phyloP scores from a whole-genome alignment of 2,797 vertebrate species.

The Myotis daubentonii region DNA sequence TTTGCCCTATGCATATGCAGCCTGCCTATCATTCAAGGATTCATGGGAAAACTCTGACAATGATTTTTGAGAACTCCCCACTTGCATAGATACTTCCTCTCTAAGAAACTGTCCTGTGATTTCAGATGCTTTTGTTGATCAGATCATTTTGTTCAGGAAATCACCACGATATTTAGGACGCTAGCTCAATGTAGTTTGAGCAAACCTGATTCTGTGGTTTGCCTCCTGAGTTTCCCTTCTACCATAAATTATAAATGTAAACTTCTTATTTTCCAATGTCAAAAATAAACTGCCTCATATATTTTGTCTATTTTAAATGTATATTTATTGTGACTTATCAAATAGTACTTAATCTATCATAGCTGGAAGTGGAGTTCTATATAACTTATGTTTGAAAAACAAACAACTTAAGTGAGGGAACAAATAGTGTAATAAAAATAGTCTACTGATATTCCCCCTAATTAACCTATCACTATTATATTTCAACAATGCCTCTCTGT shows the following conservation, averaged over 20 bases:
- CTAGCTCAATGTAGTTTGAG: background rate
- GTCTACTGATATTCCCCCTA: background rate
- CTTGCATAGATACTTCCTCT: background rate
- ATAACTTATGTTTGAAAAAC: slow-evolving; percentile 1
- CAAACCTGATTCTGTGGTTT: background rate
- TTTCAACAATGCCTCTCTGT: background rate
- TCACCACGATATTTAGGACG: background rate
- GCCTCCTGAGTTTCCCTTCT: background rate
- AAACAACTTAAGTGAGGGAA: background rate
- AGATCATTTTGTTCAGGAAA: background rate
- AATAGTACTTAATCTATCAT: background rate
- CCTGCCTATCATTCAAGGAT: background rate
- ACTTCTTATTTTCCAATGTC: background rate
- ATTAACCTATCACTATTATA: background rate
- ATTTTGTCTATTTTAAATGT: background rate
- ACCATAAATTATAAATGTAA: background rate
- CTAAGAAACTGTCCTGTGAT: background rate
- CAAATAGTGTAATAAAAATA: background rate
- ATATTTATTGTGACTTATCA: background rate
- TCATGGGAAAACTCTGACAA: background rate
- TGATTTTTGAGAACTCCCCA: background rate
- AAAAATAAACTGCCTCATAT: background rate
- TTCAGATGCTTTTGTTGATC: background rate
- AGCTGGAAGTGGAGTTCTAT: background rate
- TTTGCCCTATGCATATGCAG: background rate